Conservation (phyloP, 1,140 invertebrate genomes). For the Lordiphosa stackelbergi region DNA sequence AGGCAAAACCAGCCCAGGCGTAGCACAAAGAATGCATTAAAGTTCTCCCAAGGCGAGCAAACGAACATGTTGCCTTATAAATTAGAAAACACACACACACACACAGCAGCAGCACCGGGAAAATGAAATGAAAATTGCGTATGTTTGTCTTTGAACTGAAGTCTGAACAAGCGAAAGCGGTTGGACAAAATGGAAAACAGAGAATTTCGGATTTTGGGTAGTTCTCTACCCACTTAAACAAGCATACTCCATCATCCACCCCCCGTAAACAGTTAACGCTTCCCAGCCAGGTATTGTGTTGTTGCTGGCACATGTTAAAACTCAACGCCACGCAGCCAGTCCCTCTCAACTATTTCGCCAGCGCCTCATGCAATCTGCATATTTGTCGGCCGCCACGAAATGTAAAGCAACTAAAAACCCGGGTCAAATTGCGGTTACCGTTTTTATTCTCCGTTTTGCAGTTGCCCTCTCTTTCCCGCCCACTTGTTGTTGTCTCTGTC, state of each 20-base stretch:
- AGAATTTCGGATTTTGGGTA: constrained; percentile 38
- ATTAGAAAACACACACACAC: constrained; percentile 55
- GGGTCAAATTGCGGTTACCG: constrained; percentile 70
- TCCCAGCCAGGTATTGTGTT: constrained; percentile 21
- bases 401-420: constrained; percentile 64
- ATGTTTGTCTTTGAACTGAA: constrained; percentile 39
- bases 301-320: constrained; percentile 62
- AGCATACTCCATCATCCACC: constrained; percentile 12
- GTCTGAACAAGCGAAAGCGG: constrained; percentile 41
- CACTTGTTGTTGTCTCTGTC: constrained; percentile 33
- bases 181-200: constrained; percentile 17
- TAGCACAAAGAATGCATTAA: constrained; percentile 51
- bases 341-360: background rate
- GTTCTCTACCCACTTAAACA: constrained; percentile 1
- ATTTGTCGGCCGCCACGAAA: constrained; percentile 67
- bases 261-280: constrained; percentile 51
- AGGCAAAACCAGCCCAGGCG: constrained; percentile 20
- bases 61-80: constrained; percentile 60
- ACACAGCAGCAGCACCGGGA: constrained; percentile 18
- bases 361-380: constrained; percentile 61
- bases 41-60: constrained; percentile 36
- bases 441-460: constrained; percentile 39
- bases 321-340: constrained; percentile 52
- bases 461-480: constrained; percentile 12
- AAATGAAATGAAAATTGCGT: constrained; percentile 63